Base-by-base conservation (phyloP, 2,888 invertebrate genomes). In the Mactromeris polynyma region DNA sequence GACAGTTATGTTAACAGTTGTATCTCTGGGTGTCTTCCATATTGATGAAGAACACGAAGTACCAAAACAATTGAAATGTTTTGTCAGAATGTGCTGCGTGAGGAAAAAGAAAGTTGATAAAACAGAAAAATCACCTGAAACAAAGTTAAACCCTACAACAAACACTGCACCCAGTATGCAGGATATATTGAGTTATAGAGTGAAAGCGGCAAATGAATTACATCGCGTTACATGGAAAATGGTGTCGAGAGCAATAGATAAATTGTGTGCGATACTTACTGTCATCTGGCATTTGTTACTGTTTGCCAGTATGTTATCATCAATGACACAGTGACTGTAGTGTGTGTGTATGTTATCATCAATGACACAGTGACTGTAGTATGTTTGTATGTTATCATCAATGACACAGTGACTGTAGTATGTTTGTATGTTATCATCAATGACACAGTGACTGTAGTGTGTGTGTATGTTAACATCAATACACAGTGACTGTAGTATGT, bases 161-260 rank as follows among this genome's bases (percentile, higher is more conserved):
- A 46, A 38, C 26, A 36, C 31, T 73, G 6, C 19, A 31, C 31
- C 46, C 1, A 33, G 38, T 42, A 33, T 69, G 17, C 64, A 69
- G 21, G 83, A 83, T 40, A 83, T 36, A 36, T 58, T 54, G 17
- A 64, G 26, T 26, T 38, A 31, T 14, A 51, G 54, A 21, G 17
- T 69, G 1, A 64, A 73, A 69, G 21, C 36, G n/a, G 69, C 40
- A 2, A 83, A 69, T 38, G 64, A 40, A 31, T 31, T 31, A n/a
- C 33, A 38, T 40, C 69, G 64, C 6, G 83, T 42, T 17, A 90
- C 90, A 9, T 93, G 93, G 93, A 81, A 81, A 31, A 91, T 80
- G 78, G 93, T 92, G 0, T 88, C 93, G 14, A 54, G 78, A 7
- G 89, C 91, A 0, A 31, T 93, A 19, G 93, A 93, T 64, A 89